Evolutionary conservation across 1,140 invertebrate genomes (phyloP).

Genomic region (Apolygus lucorum): DNA sequence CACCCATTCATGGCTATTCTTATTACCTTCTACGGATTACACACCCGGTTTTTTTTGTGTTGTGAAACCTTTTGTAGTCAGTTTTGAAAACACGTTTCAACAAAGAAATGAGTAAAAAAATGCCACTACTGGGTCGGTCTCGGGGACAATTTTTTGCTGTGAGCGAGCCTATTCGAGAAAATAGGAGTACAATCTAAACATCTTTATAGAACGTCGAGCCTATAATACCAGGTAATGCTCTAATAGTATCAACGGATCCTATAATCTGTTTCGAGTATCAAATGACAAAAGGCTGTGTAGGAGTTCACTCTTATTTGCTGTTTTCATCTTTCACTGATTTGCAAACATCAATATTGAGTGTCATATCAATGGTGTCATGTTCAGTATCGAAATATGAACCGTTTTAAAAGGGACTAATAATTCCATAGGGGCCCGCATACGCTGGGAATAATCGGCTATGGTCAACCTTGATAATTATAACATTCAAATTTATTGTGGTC

Average conservation of each 20-base stretch:
- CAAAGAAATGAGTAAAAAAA: neutral
- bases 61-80: constrained; percentile 3
- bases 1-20: too few relatives aligned
- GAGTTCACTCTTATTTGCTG: neutral
- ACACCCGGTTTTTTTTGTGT: neutral
- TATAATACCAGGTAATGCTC: too few relatives aligned
- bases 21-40: constrained; percentile 4
- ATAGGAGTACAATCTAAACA: constrained; percentile 1
- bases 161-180: neutral
- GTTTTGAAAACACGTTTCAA: neutral
- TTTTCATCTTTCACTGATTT: too few relatives aligned
- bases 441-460: too few relatives aligned
- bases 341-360: too few relatives aligned
- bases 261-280: neutral
- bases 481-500: too few relatives aligned
- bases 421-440: too few relatives aligned
- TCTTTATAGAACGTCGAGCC: neutral
- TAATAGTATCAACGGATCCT: neutral
- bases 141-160: neutral
- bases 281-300: neutral
- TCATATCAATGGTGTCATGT: too few relatives aligned
- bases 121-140: neutral
- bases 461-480: too few relatives aligned
- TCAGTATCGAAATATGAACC: too few relatives aligned
- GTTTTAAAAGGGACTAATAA: too few relatives aligned